Conservation (phyloP, 1,140 invertebrate genomes). For the Megalopta genalis region DNA sequence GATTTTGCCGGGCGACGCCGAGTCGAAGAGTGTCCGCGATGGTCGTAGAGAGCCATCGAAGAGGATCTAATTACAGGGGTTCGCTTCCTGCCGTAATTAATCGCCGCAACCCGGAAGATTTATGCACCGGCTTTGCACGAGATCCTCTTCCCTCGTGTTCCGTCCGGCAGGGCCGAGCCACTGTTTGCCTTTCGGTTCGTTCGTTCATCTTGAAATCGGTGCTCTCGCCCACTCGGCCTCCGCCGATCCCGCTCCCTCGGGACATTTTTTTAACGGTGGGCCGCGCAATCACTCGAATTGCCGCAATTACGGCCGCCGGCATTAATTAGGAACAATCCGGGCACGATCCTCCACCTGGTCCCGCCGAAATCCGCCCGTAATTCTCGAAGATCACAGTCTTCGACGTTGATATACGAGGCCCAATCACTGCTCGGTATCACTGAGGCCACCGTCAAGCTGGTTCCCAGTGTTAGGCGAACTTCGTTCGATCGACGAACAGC, state of each 20-base stretch:
- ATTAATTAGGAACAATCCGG: conserved; percentile 23
- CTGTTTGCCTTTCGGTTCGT: conserved; percentile 34
- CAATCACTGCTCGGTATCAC: too few relatives aligned
- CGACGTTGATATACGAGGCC: too few relatives aligned
- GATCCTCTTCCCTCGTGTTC: conserved; percentile 11
- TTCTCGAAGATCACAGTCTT: too few relatives aligned
- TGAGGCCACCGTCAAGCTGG: too few relatives aligned
- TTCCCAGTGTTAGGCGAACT: too few relatives aligned
- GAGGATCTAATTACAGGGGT: conserved; percentile 70
- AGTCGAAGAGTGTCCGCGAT: conserved; percentile 57
- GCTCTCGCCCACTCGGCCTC: not conserved
- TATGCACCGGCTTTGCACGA: conserved; percentile 35
- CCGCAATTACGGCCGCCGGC: conserved; percentile 8
- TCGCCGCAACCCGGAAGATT: conserved; percentile 65
- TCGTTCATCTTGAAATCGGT: not conserved
- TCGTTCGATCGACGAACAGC: too few relatives aligned
- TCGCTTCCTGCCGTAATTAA: conserved; percentile 71
- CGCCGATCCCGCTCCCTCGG: not conserved
- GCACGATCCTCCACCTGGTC: not conserved
- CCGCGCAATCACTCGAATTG: conserved; percentile 21
- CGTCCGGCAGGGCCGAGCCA: not conserved
- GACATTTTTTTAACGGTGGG: not conserved
- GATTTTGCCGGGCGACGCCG: conserved; percentile 20
- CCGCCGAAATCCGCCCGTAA: not conserved
- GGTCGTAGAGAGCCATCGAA: conserved; percentile 59